Percentiles rank a stretch among this genome's conserved stretches.
These are phyloP conservation scores for Tipula helvola DNA, from an alignment of 2,888 invertebrate genomes.

Conservation along the genomic window DNA sequence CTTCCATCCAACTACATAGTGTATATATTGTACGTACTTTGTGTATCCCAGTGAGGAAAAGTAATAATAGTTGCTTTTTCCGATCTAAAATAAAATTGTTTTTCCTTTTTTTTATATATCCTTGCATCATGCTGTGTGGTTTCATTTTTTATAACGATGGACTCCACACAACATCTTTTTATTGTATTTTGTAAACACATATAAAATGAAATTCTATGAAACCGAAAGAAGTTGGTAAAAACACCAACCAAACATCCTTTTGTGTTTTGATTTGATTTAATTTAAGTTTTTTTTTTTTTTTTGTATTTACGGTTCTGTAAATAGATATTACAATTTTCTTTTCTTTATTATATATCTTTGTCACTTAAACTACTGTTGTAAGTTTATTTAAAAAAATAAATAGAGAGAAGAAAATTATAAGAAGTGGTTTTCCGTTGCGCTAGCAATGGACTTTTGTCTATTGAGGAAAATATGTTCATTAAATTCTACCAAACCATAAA, in stretches of 20 bases:
- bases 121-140: background rate
- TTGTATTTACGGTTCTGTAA: background rate
- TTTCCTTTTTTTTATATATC: background rate
- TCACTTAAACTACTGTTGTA: background rate
- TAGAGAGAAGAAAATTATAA: background rate
- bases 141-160: background rate
- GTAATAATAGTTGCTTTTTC: background rate
- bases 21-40: background rate
- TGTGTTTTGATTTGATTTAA: background rate
- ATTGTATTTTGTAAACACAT: background rate
- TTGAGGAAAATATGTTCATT: background rate
- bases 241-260: constrained; percentile 4
- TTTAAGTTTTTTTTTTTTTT: background rate
- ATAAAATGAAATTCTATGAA: background rate
- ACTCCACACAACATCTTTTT: background rate
- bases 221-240: background rate
- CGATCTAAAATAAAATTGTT: background rate
- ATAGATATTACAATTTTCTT: background rate
- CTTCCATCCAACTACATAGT: background rate
- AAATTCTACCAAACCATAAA: background rate
- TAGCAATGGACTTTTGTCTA: background rate
- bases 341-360: background rate
- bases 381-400: background rate
- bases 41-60: background rate
- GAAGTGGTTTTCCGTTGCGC: background rate